Evolutionary conservation across 2,888 invertebrate species (phyloP).

Genomic region (Cyclophora punctaria): DNA sequence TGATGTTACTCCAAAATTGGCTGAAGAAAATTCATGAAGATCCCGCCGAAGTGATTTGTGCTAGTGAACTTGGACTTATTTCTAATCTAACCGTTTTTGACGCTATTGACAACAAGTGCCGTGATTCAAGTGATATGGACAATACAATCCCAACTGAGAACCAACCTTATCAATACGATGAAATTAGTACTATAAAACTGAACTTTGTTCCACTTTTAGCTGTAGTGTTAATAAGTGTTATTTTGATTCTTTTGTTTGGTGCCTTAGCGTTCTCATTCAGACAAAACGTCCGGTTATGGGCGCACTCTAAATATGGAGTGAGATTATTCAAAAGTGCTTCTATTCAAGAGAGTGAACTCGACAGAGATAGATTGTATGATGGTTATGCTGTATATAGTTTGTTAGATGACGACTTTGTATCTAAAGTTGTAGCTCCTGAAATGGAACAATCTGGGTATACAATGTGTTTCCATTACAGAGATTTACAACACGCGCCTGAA

Average conservation of each 20-base stretch:
- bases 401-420: conserved; percentile 84
- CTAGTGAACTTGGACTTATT: conserved; percentile 63
- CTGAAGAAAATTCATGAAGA: conserved; percentile 78
- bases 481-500: conserved; percentile 74
- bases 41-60: conserved; percentile 79
- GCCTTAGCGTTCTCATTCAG: conserved; percentile 85
- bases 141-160: conserved; percentile 75
- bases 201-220: conserved; percentile 84
- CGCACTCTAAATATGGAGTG: conserved; percentile 86
- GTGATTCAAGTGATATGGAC: conserved; percentile 62
- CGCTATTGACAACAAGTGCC: conserved; percentile 58
- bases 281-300: conserved; percentile 86
- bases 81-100: conserved; percentile 66
- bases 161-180: conserved; percentile 78
- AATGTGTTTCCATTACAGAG: conserved; percentile 83
- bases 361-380: conserved; percentile 84
- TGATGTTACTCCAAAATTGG: conserved; percentile 80
- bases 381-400: conserved; percentile 91
- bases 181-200: conserved; percentile 78
- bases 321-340: conserved; percentile 81
- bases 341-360: conserved; percentile 73
- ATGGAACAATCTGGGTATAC: conserved; percentile 80
- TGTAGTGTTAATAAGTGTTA: conserved; percentile 81
- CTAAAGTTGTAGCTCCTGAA: conserved; percentile 80
- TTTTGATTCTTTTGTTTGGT: conserved; percentile 81